These are phyloP conservation scores for Trachymyrmex septentrionalis DNA, from an alignment of 1,140 invertebrate species.

Conservation along the genomic window DNA sequence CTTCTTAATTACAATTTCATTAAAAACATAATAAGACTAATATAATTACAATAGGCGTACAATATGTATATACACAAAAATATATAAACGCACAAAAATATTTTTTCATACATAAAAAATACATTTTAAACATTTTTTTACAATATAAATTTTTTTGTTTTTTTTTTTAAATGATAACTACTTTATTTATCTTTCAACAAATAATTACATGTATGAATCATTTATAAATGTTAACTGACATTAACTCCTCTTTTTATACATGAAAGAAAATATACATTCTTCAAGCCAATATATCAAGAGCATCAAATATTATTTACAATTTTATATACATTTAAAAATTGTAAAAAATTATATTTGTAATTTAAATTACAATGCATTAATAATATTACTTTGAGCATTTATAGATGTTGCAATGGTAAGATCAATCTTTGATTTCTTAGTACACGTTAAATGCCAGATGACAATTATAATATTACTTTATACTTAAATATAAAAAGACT, in stretches of 20 bases:
- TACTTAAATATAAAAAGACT: neutral
- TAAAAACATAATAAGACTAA: neutral
- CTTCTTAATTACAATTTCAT: neutral
- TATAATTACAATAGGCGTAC: neutral
- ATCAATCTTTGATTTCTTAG: neutral
- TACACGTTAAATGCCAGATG: neutral
- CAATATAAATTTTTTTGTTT: neutral
- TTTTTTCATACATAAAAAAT: neutral
- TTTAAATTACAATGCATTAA: neutral
- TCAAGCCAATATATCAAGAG: neutral
- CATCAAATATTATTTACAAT: neutral
- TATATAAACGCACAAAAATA: neutral
- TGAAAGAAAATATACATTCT: neutral
- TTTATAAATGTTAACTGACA: neutral
- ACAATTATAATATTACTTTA: neutral
- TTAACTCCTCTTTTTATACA: neutral
- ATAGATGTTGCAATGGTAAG: neutral
- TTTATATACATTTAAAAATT: neutral
- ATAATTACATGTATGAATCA: neutral
- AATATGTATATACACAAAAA: neutral
- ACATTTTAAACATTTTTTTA: too few relatives aligned
- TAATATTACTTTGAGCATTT: neutral
- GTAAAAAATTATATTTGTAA: neutral
- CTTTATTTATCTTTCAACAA: neutral
- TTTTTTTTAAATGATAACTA: neutral